Conservation (phyloP, 1,140 invertebrate genomes). For the Notospermus geniculatus region DNA sequence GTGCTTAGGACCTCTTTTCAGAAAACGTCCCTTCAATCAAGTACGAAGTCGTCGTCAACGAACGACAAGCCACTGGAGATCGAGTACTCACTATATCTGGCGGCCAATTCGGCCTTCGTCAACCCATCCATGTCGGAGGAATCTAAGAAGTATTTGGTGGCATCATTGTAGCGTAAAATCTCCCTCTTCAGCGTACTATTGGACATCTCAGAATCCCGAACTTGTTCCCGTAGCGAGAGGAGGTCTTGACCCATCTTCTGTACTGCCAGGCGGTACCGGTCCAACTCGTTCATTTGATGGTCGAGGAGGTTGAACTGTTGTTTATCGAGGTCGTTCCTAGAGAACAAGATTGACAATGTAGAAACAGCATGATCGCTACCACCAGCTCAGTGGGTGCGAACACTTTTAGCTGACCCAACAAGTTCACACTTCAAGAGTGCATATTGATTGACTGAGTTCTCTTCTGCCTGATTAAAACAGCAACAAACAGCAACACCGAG, state of each 20-base stretch:
- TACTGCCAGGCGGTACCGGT: conserved; percentile 46
- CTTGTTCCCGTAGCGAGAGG: conserved; percentile 35
- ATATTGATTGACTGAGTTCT: too few relatives aligned
- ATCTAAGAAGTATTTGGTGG: conserved; percentile 45
- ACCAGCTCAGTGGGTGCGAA: too few relatives aligned
- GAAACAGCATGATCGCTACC: too few relatives aligned
- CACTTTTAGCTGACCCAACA: too few relatives aligned
- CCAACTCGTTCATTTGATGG: conserved; percentile 46
- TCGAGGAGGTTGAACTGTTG: conserved; percentile 33
- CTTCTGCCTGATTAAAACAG: too few relatives aligned
- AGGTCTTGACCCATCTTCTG: conserved; percentile 53
- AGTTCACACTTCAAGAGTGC: too few relatives aligned
- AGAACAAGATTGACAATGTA: too few relatives aligned
- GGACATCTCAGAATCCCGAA: conserved; percentile 39
- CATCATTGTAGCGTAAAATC: conserved; percentile 42
- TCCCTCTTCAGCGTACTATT: conserved; percentile 46
- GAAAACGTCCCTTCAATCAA: too few relatives aligned
- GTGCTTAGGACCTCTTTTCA: too few relatives aligned
- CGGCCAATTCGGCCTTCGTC: conserved; percentile 42
- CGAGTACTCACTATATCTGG: conserved; percentile 50
- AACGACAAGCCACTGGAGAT: too few relatives aligned
- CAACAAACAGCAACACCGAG: too few relatives aligned
- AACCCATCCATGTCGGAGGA: conserved; percentile 44
- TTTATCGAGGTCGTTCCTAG: background rate
- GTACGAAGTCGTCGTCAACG: too few relatives aligned